phyloP scores from a whole-genome alignment of 2,113 vertebrate species.

The Rhipidura dahli region DNA sequence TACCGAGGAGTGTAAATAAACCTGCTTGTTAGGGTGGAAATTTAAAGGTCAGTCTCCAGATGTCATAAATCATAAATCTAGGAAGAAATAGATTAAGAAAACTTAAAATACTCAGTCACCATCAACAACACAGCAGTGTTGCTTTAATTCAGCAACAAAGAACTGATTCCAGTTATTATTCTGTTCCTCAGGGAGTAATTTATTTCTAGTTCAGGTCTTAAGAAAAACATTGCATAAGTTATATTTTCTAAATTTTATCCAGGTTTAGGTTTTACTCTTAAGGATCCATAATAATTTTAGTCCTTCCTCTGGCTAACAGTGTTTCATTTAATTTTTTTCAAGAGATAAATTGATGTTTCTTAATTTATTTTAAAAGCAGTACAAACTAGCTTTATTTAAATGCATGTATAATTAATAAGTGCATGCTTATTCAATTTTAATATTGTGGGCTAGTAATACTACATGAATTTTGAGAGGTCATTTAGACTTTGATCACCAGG shows the following conservation, averaged over 20 bases:
- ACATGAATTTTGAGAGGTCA: background rate
- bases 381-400: background rate
- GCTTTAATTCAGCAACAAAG: conserved; percentile 24
- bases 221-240: background rate
- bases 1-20: conserved; percentile 26
- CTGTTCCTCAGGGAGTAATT: conserved; percentile 2
- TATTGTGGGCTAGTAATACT: background rate
- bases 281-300: background rate
- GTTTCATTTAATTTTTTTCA: background rate
- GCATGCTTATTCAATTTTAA: background rate
- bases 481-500: background rate
- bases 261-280: background rate
- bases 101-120: conserved; percentile 20
- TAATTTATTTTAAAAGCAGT: background rate
- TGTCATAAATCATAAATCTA: conserved; percentile 47
- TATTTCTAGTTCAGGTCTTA: background rate
- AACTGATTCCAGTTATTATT: conserved; percentile 23
- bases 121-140: background rate
- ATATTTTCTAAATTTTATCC: background rate
- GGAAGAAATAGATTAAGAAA: conserved; percentile 37
- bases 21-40: conserved; percentile 45
- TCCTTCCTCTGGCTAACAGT: background rate
- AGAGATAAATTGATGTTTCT: background rate
- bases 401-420: background rate
- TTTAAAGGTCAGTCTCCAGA: conserved; percentile 48